Percentiles rank a stretch among this genome's conserved stretches.
These are phyloP conservation scores for Mesembrinibis cayennensis DNA, from an alignment of 2,113 vertebrate genomes.

Conservation along the genomic window DNA sequence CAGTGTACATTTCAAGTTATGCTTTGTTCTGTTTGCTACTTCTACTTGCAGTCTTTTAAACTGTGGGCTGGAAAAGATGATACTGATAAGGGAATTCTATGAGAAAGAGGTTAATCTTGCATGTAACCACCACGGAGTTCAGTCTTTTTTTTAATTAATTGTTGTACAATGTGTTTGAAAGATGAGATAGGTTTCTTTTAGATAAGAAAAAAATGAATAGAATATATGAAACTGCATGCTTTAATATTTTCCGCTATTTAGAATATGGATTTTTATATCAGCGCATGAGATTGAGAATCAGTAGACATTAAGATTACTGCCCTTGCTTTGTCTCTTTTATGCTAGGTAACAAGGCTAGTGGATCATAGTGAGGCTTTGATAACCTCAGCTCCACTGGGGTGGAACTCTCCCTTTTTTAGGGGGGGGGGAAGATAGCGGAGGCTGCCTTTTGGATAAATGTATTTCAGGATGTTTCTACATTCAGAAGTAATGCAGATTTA, in stretches of 20 bases:
- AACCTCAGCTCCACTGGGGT: neutral
- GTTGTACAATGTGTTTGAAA: neutral
- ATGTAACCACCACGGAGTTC: neutral
- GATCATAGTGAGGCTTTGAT: neutral
- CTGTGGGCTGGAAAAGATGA: neutral
- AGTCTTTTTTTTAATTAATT: neutral
- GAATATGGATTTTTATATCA: neutral
- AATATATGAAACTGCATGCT: neutral
- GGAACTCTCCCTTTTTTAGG: neutral
- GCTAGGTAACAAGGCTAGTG: neutral
- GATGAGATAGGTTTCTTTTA: neutral
- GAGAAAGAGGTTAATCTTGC: neutral
- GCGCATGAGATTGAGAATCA: neutral
- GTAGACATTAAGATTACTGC: neutral
- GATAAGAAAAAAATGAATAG: neutral
- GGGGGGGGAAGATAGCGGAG: neutral
- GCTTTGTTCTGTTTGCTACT: neutral
- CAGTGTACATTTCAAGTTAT: neutral
- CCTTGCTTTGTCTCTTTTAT: neutral
- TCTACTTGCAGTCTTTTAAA: neutral
- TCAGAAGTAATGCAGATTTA: neutral
- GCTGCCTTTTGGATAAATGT: neutral
- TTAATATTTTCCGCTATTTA: neutral
- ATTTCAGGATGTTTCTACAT: neutral
- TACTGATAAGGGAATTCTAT: neutral